A percentile compares a stretch with the other conserved stretches of the same genome.
Conservation (phyloP, 2,797 vertebrate genomes). For the Xenopus petersii region DNA sequence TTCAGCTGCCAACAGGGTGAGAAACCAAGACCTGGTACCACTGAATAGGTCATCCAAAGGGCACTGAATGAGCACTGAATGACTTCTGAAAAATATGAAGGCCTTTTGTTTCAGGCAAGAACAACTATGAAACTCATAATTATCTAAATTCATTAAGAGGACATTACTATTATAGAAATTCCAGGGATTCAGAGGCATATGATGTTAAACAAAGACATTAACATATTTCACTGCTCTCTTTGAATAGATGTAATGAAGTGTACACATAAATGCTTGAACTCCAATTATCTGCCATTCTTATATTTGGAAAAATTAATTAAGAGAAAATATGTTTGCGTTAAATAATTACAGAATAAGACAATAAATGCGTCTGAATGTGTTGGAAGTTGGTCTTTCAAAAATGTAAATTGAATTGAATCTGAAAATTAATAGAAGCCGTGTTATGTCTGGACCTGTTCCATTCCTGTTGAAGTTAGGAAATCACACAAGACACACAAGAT, state of each 20-base stretch:
- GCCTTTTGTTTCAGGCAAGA: constrained; percentile 74
- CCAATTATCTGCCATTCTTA: constrained; percentile 70
- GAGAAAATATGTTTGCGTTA: no score
- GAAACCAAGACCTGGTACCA: no score
- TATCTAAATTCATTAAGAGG: constrained; percentile 88
- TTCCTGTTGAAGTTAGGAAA: no score
- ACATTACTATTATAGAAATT: constrained; percentile 73
- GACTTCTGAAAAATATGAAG: constrained; percentile 60
- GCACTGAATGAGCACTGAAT: constrained; percentile 3
- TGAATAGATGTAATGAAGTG: constrained; percentile 87
- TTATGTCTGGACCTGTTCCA: constrained; percentile 4
- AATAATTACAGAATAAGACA: constrained; percentile 19
- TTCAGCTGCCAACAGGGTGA: no score
- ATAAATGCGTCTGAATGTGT: constrained; percentile 1
- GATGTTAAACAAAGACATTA: constrained; percentile 75
- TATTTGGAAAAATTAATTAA: constrained; percentile 62
- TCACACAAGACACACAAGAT: no score
- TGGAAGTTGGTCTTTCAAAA: no score
- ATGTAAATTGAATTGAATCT: no score
- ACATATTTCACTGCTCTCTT: constrained; percentile 79
- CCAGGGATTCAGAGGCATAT: constrained; percentile 60
- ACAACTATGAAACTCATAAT: constrained; percentile 75
- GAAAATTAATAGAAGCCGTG: background rate
- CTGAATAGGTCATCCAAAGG: no score
- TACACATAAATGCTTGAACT: constrained; percentile 73